A percentile compares a stretch with the other conserved stretches of the same genome.
These are phyloP conservation scores for Pheucticus melanocephalus DNA, from an alignment of 2,113 vertebrate species.

Conservation along the genomic window DNA sequence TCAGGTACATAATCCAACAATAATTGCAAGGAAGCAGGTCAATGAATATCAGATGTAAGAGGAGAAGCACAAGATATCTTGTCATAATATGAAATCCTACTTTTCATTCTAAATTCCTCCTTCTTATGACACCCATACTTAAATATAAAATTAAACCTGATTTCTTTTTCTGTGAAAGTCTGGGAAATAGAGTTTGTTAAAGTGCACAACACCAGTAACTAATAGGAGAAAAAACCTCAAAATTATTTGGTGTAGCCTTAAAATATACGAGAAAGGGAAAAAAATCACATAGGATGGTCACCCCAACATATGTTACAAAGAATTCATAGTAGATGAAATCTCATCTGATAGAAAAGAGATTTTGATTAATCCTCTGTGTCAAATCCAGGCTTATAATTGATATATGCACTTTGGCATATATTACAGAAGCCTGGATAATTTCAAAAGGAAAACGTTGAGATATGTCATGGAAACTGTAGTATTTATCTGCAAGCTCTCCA, in stretches of 20 bases:
- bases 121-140: neutral
- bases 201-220: fast-evolving
- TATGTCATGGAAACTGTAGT: fast-evolving
- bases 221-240: neutral
- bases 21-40: neutral
- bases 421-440: neutral
- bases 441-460: fast-evolving
- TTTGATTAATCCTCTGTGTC: neutral
- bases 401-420: neutral
- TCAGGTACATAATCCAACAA: neutral
- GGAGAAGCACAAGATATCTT: neutral
- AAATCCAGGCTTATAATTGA: neutral
- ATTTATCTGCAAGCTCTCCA: neutral
- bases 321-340: neutral
- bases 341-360: neutral
- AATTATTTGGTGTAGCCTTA: neutral
- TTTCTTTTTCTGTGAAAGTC: neutral
- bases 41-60: neutral
- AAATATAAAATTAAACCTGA: neutral
- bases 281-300: neutral
- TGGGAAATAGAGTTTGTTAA: neutral
- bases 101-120: neutral
- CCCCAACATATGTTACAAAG: fast-evolving
- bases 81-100: neutral
- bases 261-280: neutral